Evolutionary conservation across 2,113 vertebrate species (phyloP).

Genomic region (Paraplagusia blochii): DNA sequence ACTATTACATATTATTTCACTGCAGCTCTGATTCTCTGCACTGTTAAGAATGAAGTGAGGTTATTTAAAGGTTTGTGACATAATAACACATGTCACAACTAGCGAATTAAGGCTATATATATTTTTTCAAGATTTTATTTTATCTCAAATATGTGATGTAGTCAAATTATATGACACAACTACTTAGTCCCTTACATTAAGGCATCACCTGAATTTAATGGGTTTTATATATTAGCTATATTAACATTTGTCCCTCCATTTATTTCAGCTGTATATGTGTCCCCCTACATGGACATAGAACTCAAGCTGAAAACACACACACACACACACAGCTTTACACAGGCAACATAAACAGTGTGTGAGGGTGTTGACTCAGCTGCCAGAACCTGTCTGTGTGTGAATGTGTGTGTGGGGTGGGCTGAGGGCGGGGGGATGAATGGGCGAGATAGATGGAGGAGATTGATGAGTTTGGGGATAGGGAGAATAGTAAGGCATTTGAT

Average conservation of each 20-base stretch:
- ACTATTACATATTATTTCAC: too few relatives aligned
- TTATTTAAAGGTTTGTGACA: too few relatives aligned
- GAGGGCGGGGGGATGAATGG: too few relatives aligned
- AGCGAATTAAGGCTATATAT: too few relatives aligned
- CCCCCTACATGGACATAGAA: constrained; percentile 42
- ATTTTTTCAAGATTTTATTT: too few relatives aligned
- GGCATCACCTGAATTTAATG: neutral
- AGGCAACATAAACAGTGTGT: constrained; percentile 70
- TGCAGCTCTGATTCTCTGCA: too few relatives aligned
- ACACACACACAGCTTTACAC: constrained; percentile 30
- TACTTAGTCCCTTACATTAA: too few relatives aligned
- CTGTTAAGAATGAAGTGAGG: too few relatives aligned
- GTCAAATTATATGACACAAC: too few relatives aligned
- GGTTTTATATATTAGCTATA: too few relatives aligned
- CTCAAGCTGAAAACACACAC: constrained; percentile 31
- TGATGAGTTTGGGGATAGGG: constrained; percentile 64
- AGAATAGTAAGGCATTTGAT: constrained; percentile 74
- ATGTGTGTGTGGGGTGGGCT: constrained; percentile 4
- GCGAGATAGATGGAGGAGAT: constrained; percentile 50
- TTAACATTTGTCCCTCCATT: neutral
- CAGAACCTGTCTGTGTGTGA: constrained; percentile 35
- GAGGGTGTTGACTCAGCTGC: constrained; percentile 79
- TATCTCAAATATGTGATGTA: too few relatives aligned
- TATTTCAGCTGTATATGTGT: constrained; percentile 16
- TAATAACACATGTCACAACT: too few relatives aligned